Percentiles rank a stretch among this genome's conserved stretches.
Evolutionary conservation across 2,797 vertebrate genomes (phyloP).

Genomic region (Vespertilio murinus): DNA sequence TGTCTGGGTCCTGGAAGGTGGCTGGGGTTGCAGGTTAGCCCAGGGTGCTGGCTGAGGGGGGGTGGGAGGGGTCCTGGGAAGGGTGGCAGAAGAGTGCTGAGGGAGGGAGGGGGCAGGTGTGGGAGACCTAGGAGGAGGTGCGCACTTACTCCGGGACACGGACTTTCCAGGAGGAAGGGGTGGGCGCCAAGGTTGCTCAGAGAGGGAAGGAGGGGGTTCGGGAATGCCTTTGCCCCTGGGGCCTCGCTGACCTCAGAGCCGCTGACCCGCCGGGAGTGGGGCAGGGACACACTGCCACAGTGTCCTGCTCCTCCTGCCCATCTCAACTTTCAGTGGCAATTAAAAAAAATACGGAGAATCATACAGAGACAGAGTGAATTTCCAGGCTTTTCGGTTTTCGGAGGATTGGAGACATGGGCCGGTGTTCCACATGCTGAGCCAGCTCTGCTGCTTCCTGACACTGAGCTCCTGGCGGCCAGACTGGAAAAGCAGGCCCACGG

Average conservation of each 20-base stretch:
- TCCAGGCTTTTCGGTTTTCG: background rate
- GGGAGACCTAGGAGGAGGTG: background rate
- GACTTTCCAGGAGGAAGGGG: background rate
- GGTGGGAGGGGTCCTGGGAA: background rate
- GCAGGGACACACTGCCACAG: fast-evolving
- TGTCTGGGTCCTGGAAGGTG: fast-evolving
- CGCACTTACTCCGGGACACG: fast-evolving
- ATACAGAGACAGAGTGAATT: fast-evolving
- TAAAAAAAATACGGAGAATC: fast-evolving
- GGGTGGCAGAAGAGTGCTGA: background rate
- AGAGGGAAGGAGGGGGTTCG: background rate
- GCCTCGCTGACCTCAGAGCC: background rate
- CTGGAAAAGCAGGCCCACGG: fast-evolving
- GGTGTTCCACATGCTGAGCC: background rate
- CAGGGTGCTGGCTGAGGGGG: background rate
- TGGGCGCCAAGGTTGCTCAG: background rate
- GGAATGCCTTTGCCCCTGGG: background rate
- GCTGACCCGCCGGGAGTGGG: fast-evolving
- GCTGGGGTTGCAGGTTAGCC: background rate
- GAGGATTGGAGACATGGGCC: background rate
- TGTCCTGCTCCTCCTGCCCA: background rate
- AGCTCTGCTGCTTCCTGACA: background rate
- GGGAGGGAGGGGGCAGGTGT: fast-evolving
- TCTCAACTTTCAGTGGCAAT: background rate
- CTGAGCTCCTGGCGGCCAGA: background rate